Percentiles rank a stretch among this genome's conserved stretches.
phyloP scores from a whole-genome alignment of 1,140 invertebrate genomes.

The Drosophila micromelanica region DNA sequence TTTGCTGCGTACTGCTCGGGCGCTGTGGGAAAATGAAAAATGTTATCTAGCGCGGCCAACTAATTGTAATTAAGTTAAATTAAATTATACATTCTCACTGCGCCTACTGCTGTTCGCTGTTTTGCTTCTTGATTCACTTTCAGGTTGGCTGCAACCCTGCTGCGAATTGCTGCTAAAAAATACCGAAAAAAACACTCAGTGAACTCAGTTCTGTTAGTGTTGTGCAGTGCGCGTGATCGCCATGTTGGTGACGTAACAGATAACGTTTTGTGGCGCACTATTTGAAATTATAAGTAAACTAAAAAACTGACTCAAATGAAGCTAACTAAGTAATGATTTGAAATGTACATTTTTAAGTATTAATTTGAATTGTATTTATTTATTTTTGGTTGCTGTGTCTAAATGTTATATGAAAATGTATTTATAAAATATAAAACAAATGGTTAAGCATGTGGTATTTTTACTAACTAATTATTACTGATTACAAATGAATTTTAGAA shows the following conservation, averaged over 20 bases:
- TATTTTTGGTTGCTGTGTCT: no score
- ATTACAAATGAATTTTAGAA: no score
- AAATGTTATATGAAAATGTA: no score
- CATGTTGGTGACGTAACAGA: constrained; percentile 30
- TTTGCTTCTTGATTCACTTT: constrained; percentile 37
- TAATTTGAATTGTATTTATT: no score
- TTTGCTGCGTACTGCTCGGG: constrained; percentile 49
- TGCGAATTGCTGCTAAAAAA: constrained; percentile 31
- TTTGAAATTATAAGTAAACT: constrained; percentile 25
- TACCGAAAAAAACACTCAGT: neutral
- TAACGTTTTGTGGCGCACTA: neutral
- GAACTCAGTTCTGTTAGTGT: constrained; percentile 13
- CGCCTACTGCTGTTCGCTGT: constrained; percentile 55
- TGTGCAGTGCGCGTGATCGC: constrained; percentile 38
- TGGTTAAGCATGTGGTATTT: no score
- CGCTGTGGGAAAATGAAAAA: constrained; percentile 57
- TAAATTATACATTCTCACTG: constrained; percentile 74
- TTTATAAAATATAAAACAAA: no score
- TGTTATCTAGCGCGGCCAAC: constrained; percentile 65
- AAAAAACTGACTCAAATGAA: neutral
- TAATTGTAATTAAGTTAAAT: constrained; percentile 77
- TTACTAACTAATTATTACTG: no score
- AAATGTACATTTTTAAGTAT: no score
- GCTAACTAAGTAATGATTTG: neutral
- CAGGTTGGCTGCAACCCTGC: constrained; percentile 33